These are phyloP conservation scores for Acanthochromis polyacanthus DNA, from an alignment of 2,113 vertebrate species.

Conservation along the genomic window DNA sequence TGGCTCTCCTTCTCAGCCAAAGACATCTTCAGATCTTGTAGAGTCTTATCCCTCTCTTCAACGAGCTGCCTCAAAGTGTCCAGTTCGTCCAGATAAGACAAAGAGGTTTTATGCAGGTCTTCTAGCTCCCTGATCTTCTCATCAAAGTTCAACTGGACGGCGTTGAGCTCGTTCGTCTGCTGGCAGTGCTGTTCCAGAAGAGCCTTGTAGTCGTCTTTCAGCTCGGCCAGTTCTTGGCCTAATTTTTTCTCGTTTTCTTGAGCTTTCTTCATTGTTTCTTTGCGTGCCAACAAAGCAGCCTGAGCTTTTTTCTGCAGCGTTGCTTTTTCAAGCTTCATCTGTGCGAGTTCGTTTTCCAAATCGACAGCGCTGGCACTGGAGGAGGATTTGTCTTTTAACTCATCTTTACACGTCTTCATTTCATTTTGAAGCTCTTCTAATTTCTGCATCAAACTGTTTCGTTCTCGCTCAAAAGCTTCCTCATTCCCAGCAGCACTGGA, in stretches of 20 bases:
- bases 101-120: constrained; percentile 36
- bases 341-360: constrained; percentile 57
- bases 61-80: constrained; percentile 50
- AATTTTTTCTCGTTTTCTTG: constrained; percentile 79
- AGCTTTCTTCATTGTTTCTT: constrained; percentile 78
- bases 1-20: constrained; percentile 71
- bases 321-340: constrained; percentile 82
- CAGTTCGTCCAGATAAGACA: constrained; percentile 73
- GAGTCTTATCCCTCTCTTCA: constrained; percentile 64
- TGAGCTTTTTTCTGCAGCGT: constrained; percentile 85
- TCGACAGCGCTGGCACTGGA: constrained; percentile 26
- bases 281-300: constrained; percentile 80
- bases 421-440: constrained; percentile 80
- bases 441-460: constrained; percentile 65
- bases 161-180: constrained; percentile 76
- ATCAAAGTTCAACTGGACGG: constrained; percentile 73
- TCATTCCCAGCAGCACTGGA: constrained; percentile 71
- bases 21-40: constrained; percentile 67
- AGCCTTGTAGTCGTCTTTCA: constrained; percentile 78
- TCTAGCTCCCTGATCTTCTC: constrained; percentile 76
- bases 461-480: constrained; percentile 71
- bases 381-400: constrained; percentile 46
- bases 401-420: constrained; percentile 65
- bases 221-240: constrained; percentile 74
- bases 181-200: constrained; percentile 76